Evolutionary conservation across 1,140 invertebrate species (phyloP).

Genomic region (Ruditapes philippinarum): DNA sequence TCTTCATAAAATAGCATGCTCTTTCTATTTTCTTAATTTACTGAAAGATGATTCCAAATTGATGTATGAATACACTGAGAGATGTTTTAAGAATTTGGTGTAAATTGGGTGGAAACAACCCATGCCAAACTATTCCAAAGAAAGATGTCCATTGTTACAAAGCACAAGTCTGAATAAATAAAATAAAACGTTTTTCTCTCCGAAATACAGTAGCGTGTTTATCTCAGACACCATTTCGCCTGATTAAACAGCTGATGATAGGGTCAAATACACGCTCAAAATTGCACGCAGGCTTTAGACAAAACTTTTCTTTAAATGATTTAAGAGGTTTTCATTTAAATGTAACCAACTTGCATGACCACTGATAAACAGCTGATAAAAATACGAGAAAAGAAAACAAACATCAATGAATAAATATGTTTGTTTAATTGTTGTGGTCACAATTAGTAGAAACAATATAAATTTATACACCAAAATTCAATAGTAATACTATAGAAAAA

Average conservation of each 20-base stretch:
- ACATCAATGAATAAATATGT: too few relatives aligned
- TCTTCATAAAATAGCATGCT: too few relatives aligned
- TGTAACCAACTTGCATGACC: neutral
- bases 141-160: neutral
- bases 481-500: too few relatives aligned
- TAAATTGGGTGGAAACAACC: neutral
- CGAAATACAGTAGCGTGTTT: neutral
- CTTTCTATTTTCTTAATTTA: too few relatives aligned
- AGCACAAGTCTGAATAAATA: neutral
- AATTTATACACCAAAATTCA: too few relatives aligned
- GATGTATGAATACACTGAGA: too few relatives aligned
- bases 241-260: conserved; percentile 13
- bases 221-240: neutral
- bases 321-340: neutral
- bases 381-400: too few relatives aligned
- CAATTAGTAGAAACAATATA: too few relatives aligned
- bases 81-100: too few relatives aligned
- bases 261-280: neutral
- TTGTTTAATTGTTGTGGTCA: too few relatives aligned
- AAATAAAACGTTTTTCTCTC: neutral
- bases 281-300: neutral
- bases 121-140: conserved; percentile 3
- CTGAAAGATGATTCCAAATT: too few relatives aligned
- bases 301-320: neutral
- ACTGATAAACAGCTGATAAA: neutral